These are phyloP conservation scores for Psophia crepitans DNA, from an alignment of 2,113 vertebrate species.

Conservation along the genomic window DNA sequence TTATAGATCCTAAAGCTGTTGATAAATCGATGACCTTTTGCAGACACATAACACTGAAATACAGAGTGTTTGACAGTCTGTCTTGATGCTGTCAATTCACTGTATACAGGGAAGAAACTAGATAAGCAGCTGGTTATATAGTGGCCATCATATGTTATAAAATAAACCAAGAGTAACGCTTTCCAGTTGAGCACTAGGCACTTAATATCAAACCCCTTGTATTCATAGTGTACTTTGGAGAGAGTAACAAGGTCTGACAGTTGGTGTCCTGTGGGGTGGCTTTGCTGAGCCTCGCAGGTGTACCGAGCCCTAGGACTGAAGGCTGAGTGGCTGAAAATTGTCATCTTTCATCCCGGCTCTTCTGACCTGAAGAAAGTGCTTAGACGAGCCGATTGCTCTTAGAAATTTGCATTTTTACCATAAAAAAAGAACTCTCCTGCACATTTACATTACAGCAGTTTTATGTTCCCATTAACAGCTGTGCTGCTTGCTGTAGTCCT, in stretches of 20 bases:
- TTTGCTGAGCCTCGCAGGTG: not conserved
- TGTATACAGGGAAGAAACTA: not conserved
- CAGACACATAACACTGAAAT: not conserved
- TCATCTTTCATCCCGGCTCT: not conserved
- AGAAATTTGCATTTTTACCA: not conserved
- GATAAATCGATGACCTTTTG: conserved; percentile 15
- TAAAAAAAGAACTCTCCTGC: not conserved
- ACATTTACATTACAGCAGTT: not conserved
- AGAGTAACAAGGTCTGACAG: not conserved
- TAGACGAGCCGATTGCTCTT: not conserved
- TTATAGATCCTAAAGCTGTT: conserved; percentile 15
- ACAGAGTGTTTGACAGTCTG: not conserved
- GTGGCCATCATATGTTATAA: not conserved
- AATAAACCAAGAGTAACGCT: not conserved
- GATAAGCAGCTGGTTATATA: not conserved
- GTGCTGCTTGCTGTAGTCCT: not conserved
- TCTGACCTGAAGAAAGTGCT: not conserved
- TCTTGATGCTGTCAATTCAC: not conserved
- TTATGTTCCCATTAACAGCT: not conserved
- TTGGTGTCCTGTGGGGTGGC: not conserved
- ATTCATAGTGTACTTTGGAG: not conserved
- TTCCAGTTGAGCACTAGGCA: not conserved
- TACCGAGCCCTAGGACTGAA: not conserved
- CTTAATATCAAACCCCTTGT: not conserved
- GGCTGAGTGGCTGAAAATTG: not conserved